Conservation (phyloP, 2,113 vertebrate species). For the Corythoichthys haematopterus region DNA sequence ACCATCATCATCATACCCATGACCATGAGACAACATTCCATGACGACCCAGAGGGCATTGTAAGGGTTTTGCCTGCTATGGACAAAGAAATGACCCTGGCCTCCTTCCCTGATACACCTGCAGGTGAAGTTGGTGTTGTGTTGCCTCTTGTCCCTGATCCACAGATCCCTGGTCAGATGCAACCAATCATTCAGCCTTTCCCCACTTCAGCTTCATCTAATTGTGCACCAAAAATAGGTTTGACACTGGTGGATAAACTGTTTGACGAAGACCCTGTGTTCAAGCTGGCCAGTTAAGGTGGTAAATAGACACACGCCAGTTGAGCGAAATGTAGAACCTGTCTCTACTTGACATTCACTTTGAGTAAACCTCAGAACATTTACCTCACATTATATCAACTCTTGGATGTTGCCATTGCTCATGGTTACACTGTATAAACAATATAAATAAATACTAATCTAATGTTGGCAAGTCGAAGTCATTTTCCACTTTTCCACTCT, state of each 20-base stretch:
- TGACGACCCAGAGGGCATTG: constrained; percentile 34
- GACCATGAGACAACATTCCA: background rate
- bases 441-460: constrained; percentile 6
- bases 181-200: constrained; percentile 56
- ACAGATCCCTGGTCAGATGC: constrained; percentile 42
- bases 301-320: background rate
- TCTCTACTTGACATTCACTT: background rate
- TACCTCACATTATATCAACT: no score
- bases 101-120: constrained; percentile 36
- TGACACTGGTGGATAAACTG: constrained; percentile 24
- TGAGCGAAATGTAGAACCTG: background rate
- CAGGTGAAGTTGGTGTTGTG: constrained; percentile 14
- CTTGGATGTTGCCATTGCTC: background rate
- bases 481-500: no score
- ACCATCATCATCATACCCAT: constrained; percentile 67
- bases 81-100: constrained; percentile 43
- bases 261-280: constrained; percentile 62
- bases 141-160: constrained; percentile 52
- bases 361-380: background rate
- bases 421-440: constrained; percentile 13
- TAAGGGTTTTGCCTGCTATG: constrained; percentile 46
- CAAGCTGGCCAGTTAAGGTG: constrained; percentile 28
- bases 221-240: constrained; percentile 2
- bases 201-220: constrained; percentile 43
- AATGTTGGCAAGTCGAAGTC: background rate